Evolutionary conservation across 2,113 vertebrate genomes (phyloP).

Genomic region (Helogale parvula): DNA sequence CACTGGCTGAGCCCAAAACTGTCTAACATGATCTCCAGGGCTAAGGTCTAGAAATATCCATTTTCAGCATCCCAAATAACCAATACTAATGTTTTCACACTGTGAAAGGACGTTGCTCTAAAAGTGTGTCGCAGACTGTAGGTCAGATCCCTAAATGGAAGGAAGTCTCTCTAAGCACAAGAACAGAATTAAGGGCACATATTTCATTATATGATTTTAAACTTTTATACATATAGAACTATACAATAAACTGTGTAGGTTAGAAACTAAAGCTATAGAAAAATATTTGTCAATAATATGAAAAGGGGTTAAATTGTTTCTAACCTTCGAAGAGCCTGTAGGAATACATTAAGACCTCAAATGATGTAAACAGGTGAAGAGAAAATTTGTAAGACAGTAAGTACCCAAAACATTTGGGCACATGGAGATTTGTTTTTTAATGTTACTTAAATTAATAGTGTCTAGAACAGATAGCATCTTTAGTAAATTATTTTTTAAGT

Average conservation of each 20-base stretch:
- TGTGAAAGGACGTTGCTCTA: neutral
- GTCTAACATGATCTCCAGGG: neutral
- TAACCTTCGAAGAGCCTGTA: neutral
- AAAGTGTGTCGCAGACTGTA: neutral
- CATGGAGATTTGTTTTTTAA: neutral
- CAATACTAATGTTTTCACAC: neutral
- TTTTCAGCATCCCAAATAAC: neutral
- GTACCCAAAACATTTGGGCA: neutral
- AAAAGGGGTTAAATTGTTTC: neutral
- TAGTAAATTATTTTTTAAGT: constrained; percentile 27
- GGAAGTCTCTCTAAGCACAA: neutral
- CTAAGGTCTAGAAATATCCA: neutral
- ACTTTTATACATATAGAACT: neutral
- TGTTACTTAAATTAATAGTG: neutral
- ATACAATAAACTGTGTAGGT: neutral
- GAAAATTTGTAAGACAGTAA: neutral
- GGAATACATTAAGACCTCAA: constrained; percentile 1
- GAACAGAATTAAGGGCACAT: constrained; percentile 6
- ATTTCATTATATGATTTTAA: constrained; percentile 8
- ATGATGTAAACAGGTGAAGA: neutral
- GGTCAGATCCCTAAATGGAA: neutral
- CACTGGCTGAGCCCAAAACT: neutral
- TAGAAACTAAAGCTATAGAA: neutral
- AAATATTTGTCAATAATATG: neutral
- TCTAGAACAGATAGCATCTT: neutral